A percentile compares a stretch with the other conserved stretches of the same genome.
These are phyloP conservation scores for Melanocharis versteri DNA, from an alignment of 2,113 vertebrate species.

Conservation along the genomic window DNA sequence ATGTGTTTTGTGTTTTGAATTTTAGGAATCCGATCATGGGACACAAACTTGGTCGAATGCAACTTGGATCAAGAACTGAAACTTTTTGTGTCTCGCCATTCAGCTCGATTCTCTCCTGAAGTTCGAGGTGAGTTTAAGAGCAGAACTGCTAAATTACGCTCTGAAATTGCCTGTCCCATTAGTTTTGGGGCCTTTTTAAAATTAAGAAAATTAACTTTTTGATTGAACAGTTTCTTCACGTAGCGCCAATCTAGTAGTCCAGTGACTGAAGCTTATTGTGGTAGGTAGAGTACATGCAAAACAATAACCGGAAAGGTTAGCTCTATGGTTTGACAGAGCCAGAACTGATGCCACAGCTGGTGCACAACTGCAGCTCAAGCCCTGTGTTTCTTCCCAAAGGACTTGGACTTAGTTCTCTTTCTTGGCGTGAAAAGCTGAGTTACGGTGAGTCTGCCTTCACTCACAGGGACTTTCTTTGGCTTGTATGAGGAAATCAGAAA, in stretches of 20 bases:
- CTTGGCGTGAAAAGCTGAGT: background rate
- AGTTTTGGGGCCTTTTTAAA: background rate
- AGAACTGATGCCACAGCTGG: background rate
- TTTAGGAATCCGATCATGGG: conserved; percentile 96
- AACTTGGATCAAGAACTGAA: conserved; percentile 98
- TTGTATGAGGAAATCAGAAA: background rate
- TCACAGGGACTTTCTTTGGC: background rate
- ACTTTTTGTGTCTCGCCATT: conserved; percentile 96
- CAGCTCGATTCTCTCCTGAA: conserved; percentile 94
- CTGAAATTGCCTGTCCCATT: background rate
- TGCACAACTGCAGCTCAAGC: background rate
- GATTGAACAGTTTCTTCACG: background rate
- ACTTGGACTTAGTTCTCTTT: background rate
- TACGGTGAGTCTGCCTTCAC: background rate
- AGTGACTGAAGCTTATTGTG: background rate
- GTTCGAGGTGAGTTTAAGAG: conserved; percentile 84
- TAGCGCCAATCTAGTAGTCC: background rate
- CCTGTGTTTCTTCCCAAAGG: background rate
- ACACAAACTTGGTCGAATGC: conserved; percentile 91
- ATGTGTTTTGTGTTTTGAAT: conserved; percentile 30
- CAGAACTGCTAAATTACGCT: background rate
- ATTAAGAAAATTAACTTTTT: background rate
- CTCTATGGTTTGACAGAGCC: background rate
- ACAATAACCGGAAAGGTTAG: background rate
- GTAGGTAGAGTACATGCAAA: background rate